Evolutionary conservation across 2,113 vertebrate species (phyloP), one percentile per base, ranked within the genome.

Genomic region (Electrona antarctica): DNA sequence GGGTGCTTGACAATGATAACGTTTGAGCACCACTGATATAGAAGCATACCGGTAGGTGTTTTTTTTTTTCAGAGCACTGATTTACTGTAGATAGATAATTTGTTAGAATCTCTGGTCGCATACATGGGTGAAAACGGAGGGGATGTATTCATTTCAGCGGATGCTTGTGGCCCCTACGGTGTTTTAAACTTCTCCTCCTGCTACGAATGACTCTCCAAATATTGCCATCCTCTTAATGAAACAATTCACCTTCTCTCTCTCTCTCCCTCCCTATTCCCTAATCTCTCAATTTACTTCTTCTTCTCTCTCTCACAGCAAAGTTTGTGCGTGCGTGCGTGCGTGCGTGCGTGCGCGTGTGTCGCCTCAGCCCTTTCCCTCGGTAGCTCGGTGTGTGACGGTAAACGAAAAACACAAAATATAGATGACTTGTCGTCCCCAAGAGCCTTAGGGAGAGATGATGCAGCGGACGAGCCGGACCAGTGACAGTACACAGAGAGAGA

Each of bases 161-260:
- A 79, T 1, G 21, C 21, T 21, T 80, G 85, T 80, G 85, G 80
- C 71, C 67, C 60, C 64, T 54, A 66, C 81, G 84, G 88, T 87
- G 87, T 89, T 85, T 83, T 51, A 84, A 89, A 21, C 21, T 21
- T 21, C 79, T 77, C 81, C 78, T 79, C 79, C 76, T 77, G 82
- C 83, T 87, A 88, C 21, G 2, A 21, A 21, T 85, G 84, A 88
- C 76, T 69, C 86, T 74, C 67, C 55, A 84, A 80, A 76, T 83
- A 73, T 52, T 77, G 69, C 63, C 59, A 74, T 73, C 85, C 63
- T 78, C 61, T 76, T 76, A 87, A 85, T 88, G 83, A 85, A 78
- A 84, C 89, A 87, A 87, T 83, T 52, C 33, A 52, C 79, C 67
- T 60, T 47, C 61, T 78, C 71, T 69, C 72, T 69, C 72, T 65